Evolutionary conservation across 2,113 vertebrate species (phyloP), one percentile per base, ranked within the genome.

Genomic region (Saccopteryx leptura): DNA sequence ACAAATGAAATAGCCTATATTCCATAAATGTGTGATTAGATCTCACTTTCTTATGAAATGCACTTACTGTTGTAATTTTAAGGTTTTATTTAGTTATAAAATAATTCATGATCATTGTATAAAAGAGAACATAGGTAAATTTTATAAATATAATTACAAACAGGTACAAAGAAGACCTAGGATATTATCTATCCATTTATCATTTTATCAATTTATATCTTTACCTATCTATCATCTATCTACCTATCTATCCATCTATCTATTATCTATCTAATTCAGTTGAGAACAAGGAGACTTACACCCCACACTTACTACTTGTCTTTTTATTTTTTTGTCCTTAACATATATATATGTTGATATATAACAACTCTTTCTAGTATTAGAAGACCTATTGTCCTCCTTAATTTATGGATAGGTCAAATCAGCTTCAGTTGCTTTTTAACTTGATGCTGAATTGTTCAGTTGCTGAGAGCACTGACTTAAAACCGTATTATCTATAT

Each of bases 61-160:
- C 80, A 14, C 65, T 96, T 88, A 72, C 66, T 33, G 10, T 82
- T 89, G 1, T 46, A 66, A 48, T 83, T 95, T 88, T 48, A 83
- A 93, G 1, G 7, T 69, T 61, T 48, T 54, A 84, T 81, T 66
- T 92, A 91, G 48, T 63, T 88, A 52, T 56, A 78, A 90, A 58
- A 84, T 15, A 52, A 72, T 24, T 31, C 15, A 56, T 68, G 17
- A 79, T 26, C 2, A 48, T 65, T 65, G 2, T 54, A 31, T 52
- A 69, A 79, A 93, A 69, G 2, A 81, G 80, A 66, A 26, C n/a
- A 56, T 39, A 48, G 17, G 33, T 4, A 63, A 88, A 46, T 3
- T 71, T 14, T 86, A 48, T 50, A 96, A 14, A 26, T 46, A 66
- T 15, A 63, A 0, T 14, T 87, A 66, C 48, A 84, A 46, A 60